These are phyloP conservation scores for Schrankia costaestrigalis DNA, from an alignment of 2,888 invertebrate species.

Conservation along the genomic window DNA sequence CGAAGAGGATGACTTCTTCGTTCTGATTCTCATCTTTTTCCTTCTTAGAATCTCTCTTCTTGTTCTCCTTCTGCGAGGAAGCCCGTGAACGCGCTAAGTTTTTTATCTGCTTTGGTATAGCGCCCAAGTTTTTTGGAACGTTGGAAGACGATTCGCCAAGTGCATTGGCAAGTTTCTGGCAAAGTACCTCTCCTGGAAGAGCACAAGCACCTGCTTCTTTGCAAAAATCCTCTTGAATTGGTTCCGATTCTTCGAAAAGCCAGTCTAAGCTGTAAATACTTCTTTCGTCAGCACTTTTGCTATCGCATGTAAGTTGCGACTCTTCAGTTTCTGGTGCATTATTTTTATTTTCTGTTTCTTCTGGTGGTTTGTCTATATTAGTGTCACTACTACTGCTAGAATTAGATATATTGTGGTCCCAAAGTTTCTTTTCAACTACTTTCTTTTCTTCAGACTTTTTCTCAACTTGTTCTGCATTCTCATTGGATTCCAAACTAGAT, in stretches of 20 bases:
- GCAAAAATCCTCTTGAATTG: slow-evolving; percentile 34
- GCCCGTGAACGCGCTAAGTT: slow-evolving; percentile 77
- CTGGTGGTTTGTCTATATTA: slow-evolving; percentile 58
- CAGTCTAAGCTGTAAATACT: slow-evolving; percentile 74
- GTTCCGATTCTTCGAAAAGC: slow-evolving; percentile 68
- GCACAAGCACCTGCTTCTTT: slow-evolving; percentile 45
- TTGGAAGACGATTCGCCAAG: slow-evolving; percentile 71
- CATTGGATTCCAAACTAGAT: slow-evolving; percentile 76
- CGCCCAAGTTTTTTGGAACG: slow-evolving; percentile 84
- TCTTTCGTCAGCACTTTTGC: slow-evolving; percentile 66
- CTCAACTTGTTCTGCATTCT: slow-evolving; percentile 54
- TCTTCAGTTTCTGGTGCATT: slow-evolving; percentile 57
- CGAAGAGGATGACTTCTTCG: slow-evolving; percentile 66
- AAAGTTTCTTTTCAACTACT: slow-evolving; percentile 59
- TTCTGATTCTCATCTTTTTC: slow-evolving; percentile 70
- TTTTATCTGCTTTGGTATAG: slow-evolving; percentile 85
- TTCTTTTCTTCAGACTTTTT: slow-evolving; percentile 51
- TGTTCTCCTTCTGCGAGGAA: slow-evolving; percentile 81
- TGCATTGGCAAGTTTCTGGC: slow-evolving; percentile 58
- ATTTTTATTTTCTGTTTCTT: slow-evolving; percentile 42
- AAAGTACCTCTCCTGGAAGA: slow-evolving; percentile 49
- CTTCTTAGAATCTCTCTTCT: slow-evolving; percentile 71
- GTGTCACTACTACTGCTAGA: slow-evolving; percentile 81
- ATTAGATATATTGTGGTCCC: slow-evolving; percentile 80
- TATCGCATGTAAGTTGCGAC: slow-evolving; percentile 57